Evolutionary conservation across 2,797 vertebrate genomes (phyloP).

Genomic region (Myotis myotis): DNA sequence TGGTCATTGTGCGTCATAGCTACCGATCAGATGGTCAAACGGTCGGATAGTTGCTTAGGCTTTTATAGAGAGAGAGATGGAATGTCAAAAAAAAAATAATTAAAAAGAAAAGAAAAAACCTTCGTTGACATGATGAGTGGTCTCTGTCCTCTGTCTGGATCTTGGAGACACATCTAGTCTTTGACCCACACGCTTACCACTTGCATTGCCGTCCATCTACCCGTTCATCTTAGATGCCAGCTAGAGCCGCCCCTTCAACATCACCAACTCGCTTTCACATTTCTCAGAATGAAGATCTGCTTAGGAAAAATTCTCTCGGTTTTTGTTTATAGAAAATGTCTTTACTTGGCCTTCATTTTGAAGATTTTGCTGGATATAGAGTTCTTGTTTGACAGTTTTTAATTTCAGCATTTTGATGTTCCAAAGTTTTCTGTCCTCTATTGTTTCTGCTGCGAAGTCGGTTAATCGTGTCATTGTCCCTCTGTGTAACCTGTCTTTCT

Average conservation of each 20-base stretch:
- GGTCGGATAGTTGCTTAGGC: no score
- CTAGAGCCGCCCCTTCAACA: not conserved
- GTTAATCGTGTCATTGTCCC: rapidly evolving
- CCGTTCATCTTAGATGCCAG: rapidly evolving
- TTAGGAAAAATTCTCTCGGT: not conserved
- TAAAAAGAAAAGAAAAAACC: not conserved
- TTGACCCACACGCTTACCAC: rapidly evolving
- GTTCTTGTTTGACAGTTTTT: not conserved
- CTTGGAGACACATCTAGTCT: rapidly evolving
- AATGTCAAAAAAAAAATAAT: not conserved
- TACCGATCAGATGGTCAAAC: no score
- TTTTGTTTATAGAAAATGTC: not conserved
- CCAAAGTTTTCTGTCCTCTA: no score
- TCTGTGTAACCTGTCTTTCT: not conserved
- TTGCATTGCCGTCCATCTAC: rapidly evolving
- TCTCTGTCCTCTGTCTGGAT: not conserved
- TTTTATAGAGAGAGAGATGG: no score
- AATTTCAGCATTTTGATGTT: not conserved
- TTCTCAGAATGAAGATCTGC: not conserved
- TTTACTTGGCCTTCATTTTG: not conserved
- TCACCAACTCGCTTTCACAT: not conserved
- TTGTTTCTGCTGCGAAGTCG: not conserved
- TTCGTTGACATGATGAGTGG: not conserved
- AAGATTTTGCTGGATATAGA: not conserved
- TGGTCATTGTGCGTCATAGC: no score